Evolutionary conservation across 2,113 vertebrate species (phyloP).

Genomic region (Pituophis catenifer): DNA sequence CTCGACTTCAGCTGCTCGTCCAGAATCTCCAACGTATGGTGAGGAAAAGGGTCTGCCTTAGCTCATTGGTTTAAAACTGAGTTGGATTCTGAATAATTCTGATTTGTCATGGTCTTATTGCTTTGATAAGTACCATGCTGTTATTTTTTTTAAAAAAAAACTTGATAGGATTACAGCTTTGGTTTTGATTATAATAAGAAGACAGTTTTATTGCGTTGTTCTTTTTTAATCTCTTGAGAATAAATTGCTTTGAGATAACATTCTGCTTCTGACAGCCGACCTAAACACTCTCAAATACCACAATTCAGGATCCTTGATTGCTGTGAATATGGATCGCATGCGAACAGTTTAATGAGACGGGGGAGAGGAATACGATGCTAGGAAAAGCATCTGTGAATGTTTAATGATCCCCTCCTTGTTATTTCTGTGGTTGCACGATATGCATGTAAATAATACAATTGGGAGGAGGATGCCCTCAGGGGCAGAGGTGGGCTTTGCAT

Average conservation of each 20-base stretch:
- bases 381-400: not conserved
- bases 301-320: not conserved
- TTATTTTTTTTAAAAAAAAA: not conserved
- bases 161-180: not conserved
- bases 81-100: not conserved
- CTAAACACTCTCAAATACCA: not conserved
- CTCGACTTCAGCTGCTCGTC: constrained; percentile 72
- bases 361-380: not conserved
- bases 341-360: not conserved
- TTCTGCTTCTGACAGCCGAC: not conserved
- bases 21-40: constrained; percentile 69
- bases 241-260: not conserved
- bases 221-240: not conserved
- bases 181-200: not conserved
- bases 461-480: not conserved
- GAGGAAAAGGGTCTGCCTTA: constrained; percentile 34
- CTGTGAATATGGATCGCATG: not conserved
- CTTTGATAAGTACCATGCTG: not conserved
- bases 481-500: no score
- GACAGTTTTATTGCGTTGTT: not conserved
- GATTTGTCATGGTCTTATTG: not conserved
- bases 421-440: not conserved
- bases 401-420: not conserved
- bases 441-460: not conserved
- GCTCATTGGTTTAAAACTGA: not conserved